phyloP scores from a whole-genome alignment of 2,113 vertebrate species.

The Tamias sibiricus region DNA sequence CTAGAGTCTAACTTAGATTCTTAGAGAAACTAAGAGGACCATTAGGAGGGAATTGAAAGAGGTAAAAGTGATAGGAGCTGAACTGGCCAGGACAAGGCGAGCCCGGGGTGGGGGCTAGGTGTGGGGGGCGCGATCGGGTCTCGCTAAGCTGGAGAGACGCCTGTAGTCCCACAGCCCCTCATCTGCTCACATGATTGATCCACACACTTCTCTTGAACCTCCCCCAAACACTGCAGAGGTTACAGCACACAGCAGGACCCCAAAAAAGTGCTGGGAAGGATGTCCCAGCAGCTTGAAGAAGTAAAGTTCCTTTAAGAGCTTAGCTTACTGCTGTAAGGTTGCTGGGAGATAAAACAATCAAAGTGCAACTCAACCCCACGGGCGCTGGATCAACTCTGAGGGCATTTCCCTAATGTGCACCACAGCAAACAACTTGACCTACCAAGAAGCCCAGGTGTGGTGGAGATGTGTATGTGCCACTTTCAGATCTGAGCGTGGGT shows the following conservation, averaged over 20 bases:
- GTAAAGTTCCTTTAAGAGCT: neutral
- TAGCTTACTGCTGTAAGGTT: neutral
- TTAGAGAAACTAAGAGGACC: constrained; percentile 2
- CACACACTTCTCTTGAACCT: neutral
- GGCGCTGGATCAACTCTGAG: no score
- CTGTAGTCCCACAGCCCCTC: neutral
- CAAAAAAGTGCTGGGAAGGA: neutral
- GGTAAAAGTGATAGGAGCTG: neutral
- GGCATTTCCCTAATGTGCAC: neutral
- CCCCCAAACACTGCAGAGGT: neutral
- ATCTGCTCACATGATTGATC: neutral
- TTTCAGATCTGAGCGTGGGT: neutral
- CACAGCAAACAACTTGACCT: neutral
- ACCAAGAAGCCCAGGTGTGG: neutral
- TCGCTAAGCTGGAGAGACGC: neutral
- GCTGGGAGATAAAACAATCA: neutral
- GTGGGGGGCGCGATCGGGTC: no score
- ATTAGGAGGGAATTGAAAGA: neutral
- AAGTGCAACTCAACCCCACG: no score
- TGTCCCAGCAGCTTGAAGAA: neutral
- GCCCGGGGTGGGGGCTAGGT: no score
- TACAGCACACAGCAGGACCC: no score
- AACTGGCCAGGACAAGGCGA: neutral
- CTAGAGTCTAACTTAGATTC: constrained; percentile 16
- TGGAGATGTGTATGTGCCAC: neutral